Evolutionary conservation across 1,140 invertebrate species (phyloP).

Genomic region (Hermetia illucens): DNA sequence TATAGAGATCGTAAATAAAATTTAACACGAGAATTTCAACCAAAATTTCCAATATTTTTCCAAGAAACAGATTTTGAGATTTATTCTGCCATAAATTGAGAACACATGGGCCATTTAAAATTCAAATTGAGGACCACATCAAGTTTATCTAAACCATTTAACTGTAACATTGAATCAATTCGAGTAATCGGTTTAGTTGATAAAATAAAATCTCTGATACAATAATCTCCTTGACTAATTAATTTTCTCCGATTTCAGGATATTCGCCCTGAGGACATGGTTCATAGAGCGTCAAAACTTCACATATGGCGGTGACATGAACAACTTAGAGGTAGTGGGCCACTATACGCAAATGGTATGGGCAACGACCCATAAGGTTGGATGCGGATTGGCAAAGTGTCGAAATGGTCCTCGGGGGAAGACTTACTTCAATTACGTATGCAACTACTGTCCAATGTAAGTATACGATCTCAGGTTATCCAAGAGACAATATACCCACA

Average conservation of each 20-base stretch:
- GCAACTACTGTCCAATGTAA: slow-evolving; percentile 76
- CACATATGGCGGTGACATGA: slow-evolving; percentile 46
- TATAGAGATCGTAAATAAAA: too few species aligned
- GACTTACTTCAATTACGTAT: slow-evolving; percentile 69
- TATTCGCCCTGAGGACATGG: slow-evolving; percentile 67
- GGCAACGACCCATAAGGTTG: slow-evolving; percentile 61
- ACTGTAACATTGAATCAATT: too few species aligned
- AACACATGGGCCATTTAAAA: too few species aligned
- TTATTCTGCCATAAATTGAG: too few species aligned
- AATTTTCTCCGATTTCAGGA: slow-evolving; percentile 36
- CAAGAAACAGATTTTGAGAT: too few species aligned
- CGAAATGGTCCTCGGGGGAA: slow-evolving; percentile 37
- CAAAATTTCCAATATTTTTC: too few species aligned
- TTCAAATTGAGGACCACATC: too few species aligned
- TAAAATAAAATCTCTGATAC: neutral
- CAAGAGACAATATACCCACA: too few species aligned
- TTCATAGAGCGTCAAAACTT: slow-evolving; percentile 61
- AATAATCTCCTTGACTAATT: neutral
- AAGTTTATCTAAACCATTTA: too few species aligned
- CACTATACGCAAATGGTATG: slow-evolving; percentile 79
- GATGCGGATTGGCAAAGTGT: slow-evolving; percentile 62
- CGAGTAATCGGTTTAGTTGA: neutral
- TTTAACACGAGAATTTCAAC: too few species aligned
- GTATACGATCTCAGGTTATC: slow-evolving; percentile 16
- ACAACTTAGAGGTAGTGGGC: slow-evolving; percentile 48